phyloP scores from a whole-genome alignment of 2,113 vertebrate genomes.

The Pollachius pollachius region DNA sequence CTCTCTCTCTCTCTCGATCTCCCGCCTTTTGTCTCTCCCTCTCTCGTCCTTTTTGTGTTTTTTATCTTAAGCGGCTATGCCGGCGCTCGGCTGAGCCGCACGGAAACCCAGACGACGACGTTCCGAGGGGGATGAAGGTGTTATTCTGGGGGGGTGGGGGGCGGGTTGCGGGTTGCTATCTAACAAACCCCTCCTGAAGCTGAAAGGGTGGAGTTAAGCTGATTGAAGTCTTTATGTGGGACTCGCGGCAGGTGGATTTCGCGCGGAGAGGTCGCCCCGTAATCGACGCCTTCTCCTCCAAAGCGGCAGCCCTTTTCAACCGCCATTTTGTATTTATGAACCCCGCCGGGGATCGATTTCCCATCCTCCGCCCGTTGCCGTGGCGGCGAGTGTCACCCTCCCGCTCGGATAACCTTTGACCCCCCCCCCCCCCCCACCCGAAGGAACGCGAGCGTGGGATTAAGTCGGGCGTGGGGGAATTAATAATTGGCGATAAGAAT shows the following conservation, averaged over 20 bases:
- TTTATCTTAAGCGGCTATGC: constrained; percentile 47
- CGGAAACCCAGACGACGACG: constrained; percentile 40
- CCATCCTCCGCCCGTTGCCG: no score
- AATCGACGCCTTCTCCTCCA: constrained; percentile 24
- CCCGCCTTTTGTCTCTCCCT: no score
- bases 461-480: no score
- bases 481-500: no score
- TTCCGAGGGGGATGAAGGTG: constrained; percentile 32
- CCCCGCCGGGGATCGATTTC: neutral
- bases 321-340: neutral
- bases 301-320: neutral
- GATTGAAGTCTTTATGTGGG: constrained; percentile 49
- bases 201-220: constrained; percentile 22
- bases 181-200: constrained; percentile 2
- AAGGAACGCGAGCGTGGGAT: no score
- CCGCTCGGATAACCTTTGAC: no score
- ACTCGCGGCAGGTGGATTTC: constrained; percentile 46
- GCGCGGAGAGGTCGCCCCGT: constrained; percentile 32
- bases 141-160: constrained; percentile 40
- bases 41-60: neutral
- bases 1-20: no score
- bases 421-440: no score
- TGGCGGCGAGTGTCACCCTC: no score
- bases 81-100: constrained; percentile 42
- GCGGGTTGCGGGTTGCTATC: neutral